A percentile compares a stretch with the other conserved stretches of the same genome.
Evolutionary conservation across 23 tunicate genomes (phyloP).

Genomic region (Pegea sp.): DNA sequence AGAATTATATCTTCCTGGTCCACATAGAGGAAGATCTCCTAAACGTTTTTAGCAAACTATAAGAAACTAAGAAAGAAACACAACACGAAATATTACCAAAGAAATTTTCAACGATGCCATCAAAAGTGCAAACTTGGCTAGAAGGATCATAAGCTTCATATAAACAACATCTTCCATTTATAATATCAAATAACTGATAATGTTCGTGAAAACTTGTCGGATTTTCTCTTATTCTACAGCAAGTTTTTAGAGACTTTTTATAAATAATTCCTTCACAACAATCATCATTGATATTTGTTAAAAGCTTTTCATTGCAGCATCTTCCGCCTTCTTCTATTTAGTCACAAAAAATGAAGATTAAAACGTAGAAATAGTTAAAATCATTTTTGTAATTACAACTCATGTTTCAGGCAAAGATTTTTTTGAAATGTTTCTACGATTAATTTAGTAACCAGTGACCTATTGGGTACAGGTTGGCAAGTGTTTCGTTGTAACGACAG

Average conservation of each 20-base stretch:
- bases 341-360: too few species aligned
- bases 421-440: too few species aligned
- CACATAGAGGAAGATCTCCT: too few species aligned
- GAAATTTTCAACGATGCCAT: neutral
- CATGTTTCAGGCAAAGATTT: too few species aligned
- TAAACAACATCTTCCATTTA: neutral
- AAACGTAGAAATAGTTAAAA: too few species aligned
- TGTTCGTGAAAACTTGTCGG: too few species aligned
- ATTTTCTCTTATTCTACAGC: neutral
- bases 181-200: neutral
- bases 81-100: too few species aligned
- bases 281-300: neutral
- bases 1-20: too few species aligned
- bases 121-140: neutral
- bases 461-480: neutral
- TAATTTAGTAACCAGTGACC: too few species aligned
- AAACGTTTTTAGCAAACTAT: too few species aligned
- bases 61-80: too few species aligned
- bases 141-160: neutral
- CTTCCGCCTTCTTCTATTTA: neutral
- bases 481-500: neutral
- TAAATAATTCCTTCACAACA: neutral
- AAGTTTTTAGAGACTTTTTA: neutral
- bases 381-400: too few species aligned
- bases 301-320: neutral